Evolutionary conservation across 2,113 vertebrate species (phyloP).

Genomic region (Ochotona princeps): DNA sequence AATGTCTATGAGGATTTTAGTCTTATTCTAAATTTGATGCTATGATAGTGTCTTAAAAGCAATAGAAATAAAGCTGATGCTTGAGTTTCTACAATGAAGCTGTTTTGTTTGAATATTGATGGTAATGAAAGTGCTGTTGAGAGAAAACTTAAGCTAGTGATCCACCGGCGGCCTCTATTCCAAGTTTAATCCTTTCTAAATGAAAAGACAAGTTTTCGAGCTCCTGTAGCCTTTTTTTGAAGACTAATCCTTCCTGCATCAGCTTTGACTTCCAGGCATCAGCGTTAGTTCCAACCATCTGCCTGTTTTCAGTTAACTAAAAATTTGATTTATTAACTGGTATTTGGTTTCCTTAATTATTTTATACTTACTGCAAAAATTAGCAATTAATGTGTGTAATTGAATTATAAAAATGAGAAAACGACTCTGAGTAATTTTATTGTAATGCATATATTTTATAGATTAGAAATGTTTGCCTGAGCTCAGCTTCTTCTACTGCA

Average conservation of each 20-base stretch:
- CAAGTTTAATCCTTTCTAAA: constrained; percentile 46
- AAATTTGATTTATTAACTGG: constrained; percentile 22
- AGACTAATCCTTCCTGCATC: neutral
- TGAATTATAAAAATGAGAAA: neutral
- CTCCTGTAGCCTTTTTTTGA: neutral
- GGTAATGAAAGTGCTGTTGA: constrained; percentile 70
- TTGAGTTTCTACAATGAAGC: constrained; percentile 67
- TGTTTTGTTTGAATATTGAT: constrained; percentile 75
- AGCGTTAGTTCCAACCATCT: neutral
- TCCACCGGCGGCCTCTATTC: constrained; percentile 45
- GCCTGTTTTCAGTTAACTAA: constrained; percentile 14
- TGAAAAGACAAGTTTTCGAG: constrained; percentile 34
- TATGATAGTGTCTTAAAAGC: constrained; percentile 54
- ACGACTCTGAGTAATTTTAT: neutral
- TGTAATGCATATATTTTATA: neutral
- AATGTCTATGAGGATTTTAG: constrained; percentile 59
- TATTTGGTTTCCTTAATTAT: neutral
- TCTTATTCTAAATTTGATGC: constrained; percentile 68
- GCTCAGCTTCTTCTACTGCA: neutral
- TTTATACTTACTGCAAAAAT: constrained; percentile 18
- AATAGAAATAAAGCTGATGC: constrained; percentile 76
- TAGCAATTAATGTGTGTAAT: neutral
- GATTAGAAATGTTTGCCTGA: neutral
- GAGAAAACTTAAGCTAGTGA: constrained; percentile 69
- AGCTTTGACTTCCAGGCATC: neutral